A percentile compares a stretch with the other conserved stretches of the same genome.
Conservation (phyloP, 2,113 vertebrate species). For the Anguilla japonica region DNA sequence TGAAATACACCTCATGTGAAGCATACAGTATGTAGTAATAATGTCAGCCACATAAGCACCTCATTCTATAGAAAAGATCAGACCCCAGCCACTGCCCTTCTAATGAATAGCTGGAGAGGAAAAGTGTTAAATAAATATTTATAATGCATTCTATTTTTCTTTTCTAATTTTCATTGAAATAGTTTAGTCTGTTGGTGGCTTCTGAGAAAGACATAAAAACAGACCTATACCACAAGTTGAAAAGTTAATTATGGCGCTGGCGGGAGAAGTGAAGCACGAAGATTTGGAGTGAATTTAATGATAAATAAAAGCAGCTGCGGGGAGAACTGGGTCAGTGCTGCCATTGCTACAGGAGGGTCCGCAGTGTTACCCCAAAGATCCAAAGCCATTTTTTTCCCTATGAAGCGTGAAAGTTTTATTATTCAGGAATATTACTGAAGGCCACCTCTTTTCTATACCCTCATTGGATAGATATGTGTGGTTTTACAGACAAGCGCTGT, state of each 20-base stretch:
- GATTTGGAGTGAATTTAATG: slow-evolving; percentile 72
- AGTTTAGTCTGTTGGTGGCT: slow-evolving; percentile 69
- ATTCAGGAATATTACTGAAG: not conserved
- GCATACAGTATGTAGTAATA: not conserved
- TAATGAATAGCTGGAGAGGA: slow-evolving; percentile 47
- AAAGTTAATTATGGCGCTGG: slow-evolving; percentile 81
- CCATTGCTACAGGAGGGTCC: slow-evolving; percentile 42
- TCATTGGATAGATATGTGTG: not conserved
- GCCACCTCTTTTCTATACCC: not conserved
- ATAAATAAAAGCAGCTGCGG: slow-evolving; percentile 84
- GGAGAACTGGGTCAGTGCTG: slow-evolving; percentile 50
- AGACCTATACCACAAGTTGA: slow-evolving; percentile 71
- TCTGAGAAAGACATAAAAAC: slow-evolving; percentile 38
- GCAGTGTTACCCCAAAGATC: slow-evolving; percentile 62
- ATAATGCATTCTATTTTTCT: slow-evolving; percentile 33
- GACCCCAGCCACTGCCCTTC: not conserved
- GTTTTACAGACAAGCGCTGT: not conserved
- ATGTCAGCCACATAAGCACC: not conserved
- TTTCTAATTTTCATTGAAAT: slow-evolving; percentile 51
- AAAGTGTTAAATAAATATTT: slow-evolving; percentile 63
- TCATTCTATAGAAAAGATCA: not conserved
- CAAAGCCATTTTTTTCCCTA: slow-evolving; percentile 60
- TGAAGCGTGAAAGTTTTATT: not conserved
- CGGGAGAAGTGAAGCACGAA: slow-evolving; percentile 75
- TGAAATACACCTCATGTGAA: not conserved